phyloP scores from a whole-genome alignment of 2,113 vertebrate species.

The Lepidothrix coronata region DNA sequence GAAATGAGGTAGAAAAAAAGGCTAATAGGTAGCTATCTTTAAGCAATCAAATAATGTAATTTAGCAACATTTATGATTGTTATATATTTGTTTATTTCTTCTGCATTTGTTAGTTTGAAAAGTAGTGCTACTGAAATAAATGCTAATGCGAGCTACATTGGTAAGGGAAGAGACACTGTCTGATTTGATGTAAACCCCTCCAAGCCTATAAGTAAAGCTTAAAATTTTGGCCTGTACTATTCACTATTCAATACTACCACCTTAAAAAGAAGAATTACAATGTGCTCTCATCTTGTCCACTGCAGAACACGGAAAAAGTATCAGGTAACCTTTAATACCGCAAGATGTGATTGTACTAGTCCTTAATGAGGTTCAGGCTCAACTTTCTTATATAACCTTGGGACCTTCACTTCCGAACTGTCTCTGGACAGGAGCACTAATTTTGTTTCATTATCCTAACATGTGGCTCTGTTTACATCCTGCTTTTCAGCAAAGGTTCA shows the following conservation, averaged over 20 bases:
- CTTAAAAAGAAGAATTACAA: background rate
- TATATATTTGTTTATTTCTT: background rate
- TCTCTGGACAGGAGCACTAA: background rate
- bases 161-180: background rate
- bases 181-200: background rate
- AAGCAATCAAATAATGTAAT: background rate
- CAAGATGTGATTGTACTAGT: background rate
- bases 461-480: background rate
- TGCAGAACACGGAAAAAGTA: accelerated
- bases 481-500: background rate
- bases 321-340: background rate
- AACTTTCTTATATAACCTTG: background rate
- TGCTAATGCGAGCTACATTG: background rate
- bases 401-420: background rate
- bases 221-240: background rate
- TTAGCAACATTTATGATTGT: background rate
- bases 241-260: background rate
- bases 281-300: background rate
- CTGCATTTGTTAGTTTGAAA: background rate
- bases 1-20: background rate
- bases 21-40: background rate
- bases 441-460: background rate
- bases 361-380: background rate
- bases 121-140: background rate
- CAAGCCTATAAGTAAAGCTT: background rate